Conservation (phyloP, 2,797 vertebrate genomes). For the Chelon auratus region DNA sequence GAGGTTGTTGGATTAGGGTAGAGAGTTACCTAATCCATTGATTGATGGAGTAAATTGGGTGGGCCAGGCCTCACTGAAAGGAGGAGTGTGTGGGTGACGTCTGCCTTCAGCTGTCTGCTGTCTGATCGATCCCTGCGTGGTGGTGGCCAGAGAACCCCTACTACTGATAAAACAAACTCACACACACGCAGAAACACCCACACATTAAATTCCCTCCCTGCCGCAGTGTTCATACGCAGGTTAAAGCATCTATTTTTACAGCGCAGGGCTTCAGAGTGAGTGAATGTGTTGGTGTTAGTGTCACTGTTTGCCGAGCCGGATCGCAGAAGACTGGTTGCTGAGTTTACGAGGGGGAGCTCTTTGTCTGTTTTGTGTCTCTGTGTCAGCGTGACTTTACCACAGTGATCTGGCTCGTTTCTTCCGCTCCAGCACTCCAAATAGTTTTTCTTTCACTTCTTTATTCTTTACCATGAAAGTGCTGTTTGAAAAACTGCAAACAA, state of each 20-base stretch:
- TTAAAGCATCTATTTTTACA: slow-evolving; percentile 33
- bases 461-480: slow-evolving; percentile 24
- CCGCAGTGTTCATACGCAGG: slow-evolving; percentile 22
- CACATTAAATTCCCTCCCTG: slow-evolving; percentile 50
- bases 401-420: slow-evolving; percentile 77
- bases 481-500: slow-evolving; percentile 13
- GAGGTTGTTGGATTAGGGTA: slow-evolving; percentile 61
- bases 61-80: slow-evolving; percentile 66
- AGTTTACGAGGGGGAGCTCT: slow-evolving; percentile 73
- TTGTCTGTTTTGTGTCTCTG: slow-evolving; percentile 79
- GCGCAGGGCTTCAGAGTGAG: slow-evolving; percentile 9
- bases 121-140: slow-evolving; percentile 62
- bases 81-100: slow-evolving; percentile 66
- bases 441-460: slow-evolving; percentile 46
- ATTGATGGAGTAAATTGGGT: slow-evolving; percentile 78
- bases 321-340: slow-evolving; percentile 59
- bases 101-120: slow-evolving; percentile 61
- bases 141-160: slow-evolving; percentile 46
- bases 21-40: slow-evolving; percentile 73
- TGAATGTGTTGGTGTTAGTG: slow-evolving; percentile 36
- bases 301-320: slow-evolving; percentile 37
- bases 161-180: slow-evolving; percentile 61
- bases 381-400: slow-evolving; percentile 82
- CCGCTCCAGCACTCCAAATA: slow-evolving; percentile 45
- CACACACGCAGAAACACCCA: slow-evolving; percentile 43